Conservation (phyloP, 1,140 invertebrate genomes). For the Drosophila prosaltans region DNA sequence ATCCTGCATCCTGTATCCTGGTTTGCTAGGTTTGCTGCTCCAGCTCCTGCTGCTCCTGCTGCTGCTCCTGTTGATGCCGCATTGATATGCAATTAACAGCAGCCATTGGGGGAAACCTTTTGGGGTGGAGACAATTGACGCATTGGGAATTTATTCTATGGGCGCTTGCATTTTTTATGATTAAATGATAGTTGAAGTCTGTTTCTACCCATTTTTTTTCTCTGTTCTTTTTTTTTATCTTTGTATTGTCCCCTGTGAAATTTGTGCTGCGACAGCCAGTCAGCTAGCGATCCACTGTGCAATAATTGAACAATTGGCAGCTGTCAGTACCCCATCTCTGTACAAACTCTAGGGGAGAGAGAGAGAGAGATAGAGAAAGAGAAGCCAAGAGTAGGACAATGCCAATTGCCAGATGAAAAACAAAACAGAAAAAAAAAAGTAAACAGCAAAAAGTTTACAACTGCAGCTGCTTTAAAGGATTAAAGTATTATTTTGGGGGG, state of each 20-base stretch:
- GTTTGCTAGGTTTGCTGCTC: background rate
- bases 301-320: conserved; percentile 80
- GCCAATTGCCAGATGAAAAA: conserved; percentile 63
- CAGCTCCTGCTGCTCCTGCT: conserved; percentile 21
- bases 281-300: conserved; percentile 40
- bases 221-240: background rate
- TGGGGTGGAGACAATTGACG: conserved; percentile 64
- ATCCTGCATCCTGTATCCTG: background rate
- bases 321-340: conserved; percentile 20
- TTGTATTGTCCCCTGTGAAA: conserved; percentile 18
- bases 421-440: conserved; percentile 22
- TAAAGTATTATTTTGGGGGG: conserved; percentile 48
- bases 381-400: background rate
- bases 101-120: conserved; percentile 33
- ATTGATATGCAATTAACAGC: conserved; percentile 79
- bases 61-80: conserved; percentile 62
- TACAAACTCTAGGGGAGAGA: background rate
- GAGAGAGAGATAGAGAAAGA: background rate
- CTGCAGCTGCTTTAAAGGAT: conserved; percentile 65
- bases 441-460: conserved; percentile 55
- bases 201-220: conserved; percentile 31
- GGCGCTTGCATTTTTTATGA: conserved; percentile 80
- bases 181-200: conserved; percentile 71
- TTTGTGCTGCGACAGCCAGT: conserved; percentile 54
- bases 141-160: conserved; percentile 78